Evolutionary conservation across 2,888 invertebrate species (phyloP), one percentile per base, ranked within the genome.

Genomic region (Drosophila barbarae): DNA sequence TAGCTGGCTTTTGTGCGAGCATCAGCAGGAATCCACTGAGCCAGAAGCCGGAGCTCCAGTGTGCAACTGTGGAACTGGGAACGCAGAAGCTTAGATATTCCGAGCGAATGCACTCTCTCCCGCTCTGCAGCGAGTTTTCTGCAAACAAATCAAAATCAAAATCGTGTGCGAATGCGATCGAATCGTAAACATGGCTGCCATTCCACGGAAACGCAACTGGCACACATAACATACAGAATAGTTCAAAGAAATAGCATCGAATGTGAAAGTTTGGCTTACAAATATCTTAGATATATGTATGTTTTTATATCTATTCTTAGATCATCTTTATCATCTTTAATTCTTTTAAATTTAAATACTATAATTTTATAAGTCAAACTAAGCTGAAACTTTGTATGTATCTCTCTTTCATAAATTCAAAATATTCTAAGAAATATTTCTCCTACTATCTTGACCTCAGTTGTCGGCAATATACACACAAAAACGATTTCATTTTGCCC

Each of bases 141-240:
- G 84, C 83, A 83, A 81, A 81, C 85, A 85, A 85, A 85, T 81
- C 81, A 81, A 85, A 85, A 85, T 81, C 81, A 81, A 81, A 79
- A 81, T 83, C 71, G 71, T 84, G 74, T 84, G 68, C 69, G 74
- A 78, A 84, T 81, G 79, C 72, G 79, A 78, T 69, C 69, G 60
- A 67, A 61, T 81, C 75, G 84, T 81, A 84, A 84, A 84, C 84
- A 84, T 75, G 52, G 69, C 58, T 66, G 67, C 68, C 49, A 54
- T 56, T 53, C 51, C 76, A 69, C 76, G 82, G 84, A 83, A 85
- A 73, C 71, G 83, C 83, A 81, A 84, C 77, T 71, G 72, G 66
- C 81, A 72, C 83, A 69, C 38, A 12, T 26, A 59, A 41, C 36
- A 2, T 12, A 60, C 59, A 56, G 12, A 3, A 10, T 1, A 0